Conservation (phyloP, 2,888 invertebrate species). For the Magallana nippona region DNA sequence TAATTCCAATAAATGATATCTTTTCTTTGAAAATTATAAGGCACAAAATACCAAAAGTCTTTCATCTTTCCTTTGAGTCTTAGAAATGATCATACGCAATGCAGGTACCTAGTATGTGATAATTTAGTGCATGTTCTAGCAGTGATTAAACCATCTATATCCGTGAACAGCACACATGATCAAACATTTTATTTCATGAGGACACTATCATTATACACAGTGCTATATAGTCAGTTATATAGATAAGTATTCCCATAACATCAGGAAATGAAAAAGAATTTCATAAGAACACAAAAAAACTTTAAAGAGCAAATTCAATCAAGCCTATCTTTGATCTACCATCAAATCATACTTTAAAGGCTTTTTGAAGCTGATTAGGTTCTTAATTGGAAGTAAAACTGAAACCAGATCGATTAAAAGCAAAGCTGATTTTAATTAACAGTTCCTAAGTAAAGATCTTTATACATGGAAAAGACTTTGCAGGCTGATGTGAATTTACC, state of each 20-base stretch:
- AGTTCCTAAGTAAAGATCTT: neutral
- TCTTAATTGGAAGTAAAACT: constrained; percentile 2
- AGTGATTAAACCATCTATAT: too few species aligned
- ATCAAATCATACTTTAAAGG: neutral
- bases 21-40: too few species aligned
- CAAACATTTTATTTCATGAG: neutral
- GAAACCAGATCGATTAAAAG: neutral
- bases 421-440: constrained; percentile 11
- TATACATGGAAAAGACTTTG: neutral
- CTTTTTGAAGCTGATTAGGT: neutral
- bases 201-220: neutral
- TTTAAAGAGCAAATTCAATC: neutral
- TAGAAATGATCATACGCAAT: too few species aligned
- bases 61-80: too few species aligned
- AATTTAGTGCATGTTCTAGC: too few species aligned
- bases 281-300: neutral
- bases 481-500: neutral
- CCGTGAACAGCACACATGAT: too few species aligned
- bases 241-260: neutral
- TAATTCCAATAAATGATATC: too few species aligned
- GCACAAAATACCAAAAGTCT: too few species aligned
- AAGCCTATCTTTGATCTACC: constrained; percentile 12
- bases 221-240: neutral
- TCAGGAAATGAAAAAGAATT: constrained; percentile 32
- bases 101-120: too few species aligned